Evolutionary conservation across 2,888 invertebrate genomes (phyloP), one percentile per base, ranked within the genome.

Genomic region (Cerastis rubricosa): DNA sequence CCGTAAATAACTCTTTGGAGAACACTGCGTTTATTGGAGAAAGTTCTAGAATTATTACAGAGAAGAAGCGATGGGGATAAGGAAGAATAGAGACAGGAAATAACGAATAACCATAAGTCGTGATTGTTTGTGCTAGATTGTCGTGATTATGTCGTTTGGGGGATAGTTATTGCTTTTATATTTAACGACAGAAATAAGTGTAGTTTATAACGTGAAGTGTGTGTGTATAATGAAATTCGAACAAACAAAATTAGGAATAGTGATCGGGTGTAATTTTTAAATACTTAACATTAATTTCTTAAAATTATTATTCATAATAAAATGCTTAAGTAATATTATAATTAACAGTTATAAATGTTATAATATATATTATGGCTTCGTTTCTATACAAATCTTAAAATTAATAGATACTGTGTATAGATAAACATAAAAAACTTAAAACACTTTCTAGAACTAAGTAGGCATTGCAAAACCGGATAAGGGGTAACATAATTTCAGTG

Each of bases 31-130:
- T 61, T 80, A 66, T 74, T 73, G 40, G 11, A 59, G 68, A 70
- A 85, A 76, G 12, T 81, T 80, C 0, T 22, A 57, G 71, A 72
- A 70, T 29, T 65, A 71, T 66, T 63, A 12, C 25, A 64, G 25
- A 51, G 75, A 43, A 65, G 25, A 35, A 80, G 29, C n/a, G 11
- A 61, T 57, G 14, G 3, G 22, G n/a, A 45, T 45, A 19, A 5
- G 40, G n/a, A 17, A 70, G 49, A 67, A 63, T 35, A 11, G 40
- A n/a, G 51, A 64, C n/a, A 51, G 54, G 19, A 67, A 73, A 64
- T 73, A 64, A 59, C 4, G 8, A 71, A 83, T 71, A 76, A 67
- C 49, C 35, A 25, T 67, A 67, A 49, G 22, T 84, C 9, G 7
- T n/a, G 43, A n/a, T 54, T 61, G 64, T 79, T 68, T 43, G 43